Evolutionary conservation across 1,140 invertebrate species (phyloP), one percentile per base, ranked within the genome.

Genomic region (Dreissena rostriformis): DNA sequence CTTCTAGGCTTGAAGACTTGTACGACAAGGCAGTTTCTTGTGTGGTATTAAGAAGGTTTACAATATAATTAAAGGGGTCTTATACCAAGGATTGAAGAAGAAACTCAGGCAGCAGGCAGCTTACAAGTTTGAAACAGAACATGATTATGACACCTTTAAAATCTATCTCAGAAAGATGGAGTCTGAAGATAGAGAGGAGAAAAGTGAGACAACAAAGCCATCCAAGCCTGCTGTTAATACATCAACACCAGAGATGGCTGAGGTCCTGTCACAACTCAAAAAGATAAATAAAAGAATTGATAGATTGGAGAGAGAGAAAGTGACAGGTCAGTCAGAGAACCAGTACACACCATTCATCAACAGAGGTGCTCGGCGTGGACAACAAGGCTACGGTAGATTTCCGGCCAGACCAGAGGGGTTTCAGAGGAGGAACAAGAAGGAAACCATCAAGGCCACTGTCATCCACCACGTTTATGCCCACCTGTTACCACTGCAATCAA

Each of bases 141-240:
- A 52, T 17, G 67, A 80, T 49, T 80, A 61, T 57, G 77, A 80
- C 39, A 28, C 22, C 22, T 80, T 80, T 19, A 80, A 80, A 49
- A 55, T 80, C 4, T 51, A 68, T 28, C 24, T 80, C 15, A 53
- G 77, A 26, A 80, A 61, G 28, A 57, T 80, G 24, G 77, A 80
- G 51, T 22, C 29, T 67, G 75, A 78, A n/a, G 28, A 55, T n/a
- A 17, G 0, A 11, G 19, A 14, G 17, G 22, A 29, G 28, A 26
- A 55, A 49, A 19, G 61, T 5, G 24, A 70, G 5, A 71, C 22
- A 24, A 53, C 17, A 14, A 74, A 74, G 51, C 12, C 72, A n/a
- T 39, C 53, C 39, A 26, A 26, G 17, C 24, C 29, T 28, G 24
- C 26, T 39, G 39, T 39, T 39, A 2, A 39, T 39, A 39, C 39